Evolutionary conservation across 1,140 invertebrate species (phyloP), one percentile per base, ranked within the genome.

Genomic region (Tetramorium simillimum): DNA sequence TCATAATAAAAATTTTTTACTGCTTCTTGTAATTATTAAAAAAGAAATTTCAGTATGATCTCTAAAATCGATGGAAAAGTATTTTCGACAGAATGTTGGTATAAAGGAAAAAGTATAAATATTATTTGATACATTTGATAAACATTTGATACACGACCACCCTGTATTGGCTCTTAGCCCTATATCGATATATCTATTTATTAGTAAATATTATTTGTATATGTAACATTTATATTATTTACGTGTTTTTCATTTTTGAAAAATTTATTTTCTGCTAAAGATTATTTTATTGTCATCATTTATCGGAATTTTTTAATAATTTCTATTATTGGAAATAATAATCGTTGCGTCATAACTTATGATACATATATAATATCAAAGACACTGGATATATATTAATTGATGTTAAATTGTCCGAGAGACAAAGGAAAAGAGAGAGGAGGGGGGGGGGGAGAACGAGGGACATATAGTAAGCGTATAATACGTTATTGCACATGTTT

Each of bases 381-480:
- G 2, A 53, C 63, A 80, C 2, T 24, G 10, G 4, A 21, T 67
- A 6, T 58, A 67, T 80, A 51, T 51, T 65, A 80, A 72, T 82
- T 43, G 5, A 40, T 37, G 16, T 51, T 56, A 56, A 21, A 60
- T 73, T 7, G 3, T 2, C 5, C n/a, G 12, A 69, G n/a, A 49
- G 21, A 69, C 1, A 43, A 37, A 65, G 28, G 28, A 6, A 60
- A 24, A 63, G 0, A 63, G 33, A 37, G 9, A 37, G 2, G 10
- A 43, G 4, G 1, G 18, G 0, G 33, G 28, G 2, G 28, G 28
- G 2, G 14, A 63, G 43, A 33, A 0, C 24, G n/a, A 21, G 6
- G 46, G 3, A 40, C 14, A 10, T 33, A 21, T 14, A 33, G 24
- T 53, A 33, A 6, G 14, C 9, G 33, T 33, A 24, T 24, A 75